Evolutionary conservation across 2,113 vertebrate species (phyloP).

Genomic region (Arvicanthis niloticus): DNA sequence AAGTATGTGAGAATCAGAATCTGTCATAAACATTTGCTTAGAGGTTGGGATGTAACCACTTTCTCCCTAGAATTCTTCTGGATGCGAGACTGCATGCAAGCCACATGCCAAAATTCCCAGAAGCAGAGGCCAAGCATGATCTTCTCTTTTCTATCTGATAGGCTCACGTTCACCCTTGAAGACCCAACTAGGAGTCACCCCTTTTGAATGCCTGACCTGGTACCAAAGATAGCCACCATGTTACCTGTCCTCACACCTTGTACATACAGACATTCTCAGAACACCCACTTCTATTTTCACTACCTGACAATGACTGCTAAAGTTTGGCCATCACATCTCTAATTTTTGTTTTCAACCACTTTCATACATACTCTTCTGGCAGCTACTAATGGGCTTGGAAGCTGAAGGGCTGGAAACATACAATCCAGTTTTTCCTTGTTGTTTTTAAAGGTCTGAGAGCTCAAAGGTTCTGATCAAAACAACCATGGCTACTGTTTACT

Average conservation of each 20-base stretch:
- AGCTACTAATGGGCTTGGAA: neutral
- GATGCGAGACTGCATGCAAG: neutral
- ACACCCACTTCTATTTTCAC: neutral
- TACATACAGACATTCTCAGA: neutral
- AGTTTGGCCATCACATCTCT: neutral
- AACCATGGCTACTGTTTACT: neutral
- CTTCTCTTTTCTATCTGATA: neutral
- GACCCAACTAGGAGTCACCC: neutral
- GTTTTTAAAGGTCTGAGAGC: neutral
- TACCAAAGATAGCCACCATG: neutral
- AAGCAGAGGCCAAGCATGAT: neutral
- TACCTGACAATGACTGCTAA: neutral
- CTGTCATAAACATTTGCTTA: neutral
- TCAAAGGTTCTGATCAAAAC: constrained; percentile 23
- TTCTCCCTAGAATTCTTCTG: neutral
- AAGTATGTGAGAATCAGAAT: neutral
- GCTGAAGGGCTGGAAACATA: neutral
- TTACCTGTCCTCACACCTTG: neutral
- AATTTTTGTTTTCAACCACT: neutral
- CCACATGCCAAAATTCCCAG: neutral
- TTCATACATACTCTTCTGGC: neutral
- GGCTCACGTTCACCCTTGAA: constrained; percentile 7
- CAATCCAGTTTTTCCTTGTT: neutral
- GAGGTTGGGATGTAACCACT: neutral
- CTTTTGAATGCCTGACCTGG: neutral